Conservation (phyloP, 2,797 vertebrate species). For the Acropternis orthonyx region DNA sequence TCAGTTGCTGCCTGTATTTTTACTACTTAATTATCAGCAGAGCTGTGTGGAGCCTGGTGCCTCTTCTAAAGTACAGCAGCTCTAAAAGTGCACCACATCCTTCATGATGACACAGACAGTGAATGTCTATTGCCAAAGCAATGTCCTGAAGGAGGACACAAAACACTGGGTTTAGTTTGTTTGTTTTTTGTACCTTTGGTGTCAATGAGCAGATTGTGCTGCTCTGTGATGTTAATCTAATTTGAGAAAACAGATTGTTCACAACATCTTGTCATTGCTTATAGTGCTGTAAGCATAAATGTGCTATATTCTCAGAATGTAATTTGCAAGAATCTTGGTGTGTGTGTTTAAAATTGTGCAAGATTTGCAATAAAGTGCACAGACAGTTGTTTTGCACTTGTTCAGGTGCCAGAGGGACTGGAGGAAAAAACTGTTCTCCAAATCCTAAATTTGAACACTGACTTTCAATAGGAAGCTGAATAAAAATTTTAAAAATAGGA, state of each 20-base stretch:
- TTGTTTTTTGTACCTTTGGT: neutral
- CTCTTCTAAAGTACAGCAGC: neutral
- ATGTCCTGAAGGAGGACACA: neutral
- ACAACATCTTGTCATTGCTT: conserved; percentile 39
- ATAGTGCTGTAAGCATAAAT: conserved; percentile 44
- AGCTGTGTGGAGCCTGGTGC: neutral
- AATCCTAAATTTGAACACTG: neutral
- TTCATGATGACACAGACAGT: neutral
- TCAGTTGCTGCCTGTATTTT: neutral
- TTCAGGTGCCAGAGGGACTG: neutral
- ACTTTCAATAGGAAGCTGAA: neutral
- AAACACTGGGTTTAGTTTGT: too few species aligned
- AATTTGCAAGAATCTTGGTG: conserved; percentile 14
- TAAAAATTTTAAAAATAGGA: neutral
- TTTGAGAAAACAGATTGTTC: conserved; percentile 59
- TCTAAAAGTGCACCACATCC: neutral
- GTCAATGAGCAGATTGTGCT: conserved; percentile 38
- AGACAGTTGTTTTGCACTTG: conserved; percentile 26
- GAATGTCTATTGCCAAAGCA: neutral
- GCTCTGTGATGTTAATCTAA: conserved; percentile 24
- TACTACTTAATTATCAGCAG: neutral
- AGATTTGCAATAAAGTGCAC: neutral
- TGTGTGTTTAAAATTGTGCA: conserved; percentile 17
- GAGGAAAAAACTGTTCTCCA: neutral
- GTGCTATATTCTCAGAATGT: neutral